phyloP scores from a whole-genome alignment of 1,140 invertebrate genomes.

The Heliothis subflexa region DNA sequence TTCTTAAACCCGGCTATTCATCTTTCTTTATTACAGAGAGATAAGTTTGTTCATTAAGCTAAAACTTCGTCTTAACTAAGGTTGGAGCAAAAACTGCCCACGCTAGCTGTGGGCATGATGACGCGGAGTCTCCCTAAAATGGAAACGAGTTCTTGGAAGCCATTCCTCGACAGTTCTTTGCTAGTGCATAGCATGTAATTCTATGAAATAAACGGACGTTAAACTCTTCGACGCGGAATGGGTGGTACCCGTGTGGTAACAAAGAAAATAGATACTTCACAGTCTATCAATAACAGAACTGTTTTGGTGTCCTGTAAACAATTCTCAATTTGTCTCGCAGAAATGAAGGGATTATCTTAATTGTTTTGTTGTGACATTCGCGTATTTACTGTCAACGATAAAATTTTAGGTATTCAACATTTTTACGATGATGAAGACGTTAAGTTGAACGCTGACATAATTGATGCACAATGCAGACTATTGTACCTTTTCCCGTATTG shows the following conservation, averaged over 20 bases:
- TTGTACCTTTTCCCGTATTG: conserved; percentile 28
- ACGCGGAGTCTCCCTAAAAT: conserved; percentile 47
- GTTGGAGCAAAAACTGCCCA: conserved; percentile 22
- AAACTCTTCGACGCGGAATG: conserved; percentile 7
- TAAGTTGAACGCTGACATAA: conserved; percentile 31
- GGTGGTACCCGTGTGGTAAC: conserved; percentile 29
- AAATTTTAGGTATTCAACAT: too few relatives aligned
- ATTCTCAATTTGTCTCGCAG: background rate
- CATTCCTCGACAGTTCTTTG: conserved; percentile 46
- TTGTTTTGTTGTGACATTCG: background rate
- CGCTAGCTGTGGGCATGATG: conserved; percentile 20
- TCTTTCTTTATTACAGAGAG: conserved; percentile 21
- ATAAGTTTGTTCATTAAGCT: conserved; percentile 41
- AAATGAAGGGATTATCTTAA: background rate
- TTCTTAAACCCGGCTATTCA: conserved; percentile 24
- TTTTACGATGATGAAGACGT: background rate
- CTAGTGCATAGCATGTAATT: conserved; percentile 41
- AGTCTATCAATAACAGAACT: background rate
- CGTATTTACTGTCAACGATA: too few relatives aligned
- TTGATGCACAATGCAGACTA: conserved; percentile 21
- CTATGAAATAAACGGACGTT: conserved; percentile 46
- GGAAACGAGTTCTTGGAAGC: conserved; percentile 45
- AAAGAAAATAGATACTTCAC: conserved; percentile 16
- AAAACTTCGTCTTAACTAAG: conserved; percentile 46
- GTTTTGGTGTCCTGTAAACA: background rate